Conservation (phyloP, 2,113 vertebrate species). For the Tychaedon coryphoeus region DNA sequence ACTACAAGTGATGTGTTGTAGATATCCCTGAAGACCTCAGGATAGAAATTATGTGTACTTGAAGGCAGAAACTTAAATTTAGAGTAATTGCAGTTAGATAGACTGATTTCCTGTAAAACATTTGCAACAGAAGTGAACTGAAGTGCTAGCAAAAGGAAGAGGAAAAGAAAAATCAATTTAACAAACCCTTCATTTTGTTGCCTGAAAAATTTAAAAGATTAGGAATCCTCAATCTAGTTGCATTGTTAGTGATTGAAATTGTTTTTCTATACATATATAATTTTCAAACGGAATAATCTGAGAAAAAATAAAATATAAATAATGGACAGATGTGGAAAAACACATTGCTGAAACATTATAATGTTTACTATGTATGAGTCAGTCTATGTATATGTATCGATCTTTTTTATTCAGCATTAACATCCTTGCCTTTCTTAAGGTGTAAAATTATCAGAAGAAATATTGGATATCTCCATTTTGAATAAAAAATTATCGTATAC, state of each 20-base stretch:
- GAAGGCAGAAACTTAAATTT: background rate
- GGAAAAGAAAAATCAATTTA: background rate
- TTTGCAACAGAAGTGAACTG: background rate
- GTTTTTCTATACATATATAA: background rate
- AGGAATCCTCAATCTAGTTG: background rate
- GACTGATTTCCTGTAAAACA: background rate
- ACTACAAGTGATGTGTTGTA: background rate
- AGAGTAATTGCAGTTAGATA: background rate
- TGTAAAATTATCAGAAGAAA: background rate
- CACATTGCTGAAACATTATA: background rate
- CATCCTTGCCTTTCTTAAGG: background rate
- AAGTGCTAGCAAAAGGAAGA: background rate
- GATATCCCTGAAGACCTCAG: background rate
- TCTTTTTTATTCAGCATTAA: background rate
- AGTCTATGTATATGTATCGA: background rate
- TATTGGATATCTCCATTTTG: background rate
- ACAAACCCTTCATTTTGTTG: fast-evolving
- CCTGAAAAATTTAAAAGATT: background rate
- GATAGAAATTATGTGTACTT: background rate
- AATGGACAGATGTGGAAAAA: background rate
- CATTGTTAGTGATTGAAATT: background rate
- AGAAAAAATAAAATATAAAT: background rate
- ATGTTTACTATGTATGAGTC: background rate
- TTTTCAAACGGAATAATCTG: background rate
- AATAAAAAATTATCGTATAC: background rate